Evolutionary conservation across 2,888 invertebrate species (phyloP).

Genomic region (Perdita meconis): DNA sequence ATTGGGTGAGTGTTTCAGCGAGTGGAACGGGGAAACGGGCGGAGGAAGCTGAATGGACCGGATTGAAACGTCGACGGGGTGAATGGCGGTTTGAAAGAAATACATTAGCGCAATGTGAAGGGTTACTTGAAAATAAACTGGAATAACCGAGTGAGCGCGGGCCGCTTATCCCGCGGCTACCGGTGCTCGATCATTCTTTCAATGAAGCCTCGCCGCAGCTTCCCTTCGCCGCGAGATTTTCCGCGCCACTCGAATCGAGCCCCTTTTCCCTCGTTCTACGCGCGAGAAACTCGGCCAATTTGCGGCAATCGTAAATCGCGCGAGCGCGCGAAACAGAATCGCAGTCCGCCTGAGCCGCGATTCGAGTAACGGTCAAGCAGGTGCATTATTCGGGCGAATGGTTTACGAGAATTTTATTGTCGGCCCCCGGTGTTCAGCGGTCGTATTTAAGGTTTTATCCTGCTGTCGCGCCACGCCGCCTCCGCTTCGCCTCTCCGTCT

Average conservation of each 20-base stretch:
- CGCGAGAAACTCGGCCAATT: too few relatives aligned
- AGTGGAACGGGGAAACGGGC: slow-evolving; percentile 54
- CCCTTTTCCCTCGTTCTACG: background rate
- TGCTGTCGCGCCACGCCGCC: slow-evolving; percentile 47
- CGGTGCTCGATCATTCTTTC: slow-evolving; percentile 71
- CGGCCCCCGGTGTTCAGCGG: slow-evolving; percentile 83
- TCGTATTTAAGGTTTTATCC: slow-evolving; percentile 83
- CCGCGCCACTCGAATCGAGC: slow-evolving; percentile 5
- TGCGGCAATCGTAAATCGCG: slow-evolving; percentile 4
- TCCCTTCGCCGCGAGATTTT: slow-evolving; percentile 49
- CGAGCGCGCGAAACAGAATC: background rate
- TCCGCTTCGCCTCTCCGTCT: slow-evolving; percentile 49
- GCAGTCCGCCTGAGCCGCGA: background rate
- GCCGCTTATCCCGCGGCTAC: slow-evolving; percentile 53
- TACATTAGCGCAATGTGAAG: slow-evolving; percentile 80
- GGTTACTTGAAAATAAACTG: slow-evolving; percentile 77
- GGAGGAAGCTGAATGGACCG: slow-evolving; percentile 77
- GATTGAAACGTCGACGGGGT: slow-evolving; percentile 80
- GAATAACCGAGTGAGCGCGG: slow-evolving; percentile 60
- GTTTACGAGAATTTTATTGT: slow-evolving; percentile 83
- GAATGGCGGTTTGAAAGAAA: slow-evolving; percentile 79
- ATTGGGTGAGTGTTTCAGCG: slow-evolving; percentile 76
- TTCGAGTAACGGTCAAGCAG: slow-evolving; percentile 72
- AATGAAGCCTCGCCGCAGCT: slow-evolving; percentile 45
- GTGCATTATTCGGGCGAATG: slow-evolving; percentile 80